A percentile compares a stretch with the other conserved stretches of the same genome.
These are phyloP conservation scores for Drosophila ercepeae DNA, from an alignment of 1,140 invertebrate species.

Conservation along the genomic window DNA sequence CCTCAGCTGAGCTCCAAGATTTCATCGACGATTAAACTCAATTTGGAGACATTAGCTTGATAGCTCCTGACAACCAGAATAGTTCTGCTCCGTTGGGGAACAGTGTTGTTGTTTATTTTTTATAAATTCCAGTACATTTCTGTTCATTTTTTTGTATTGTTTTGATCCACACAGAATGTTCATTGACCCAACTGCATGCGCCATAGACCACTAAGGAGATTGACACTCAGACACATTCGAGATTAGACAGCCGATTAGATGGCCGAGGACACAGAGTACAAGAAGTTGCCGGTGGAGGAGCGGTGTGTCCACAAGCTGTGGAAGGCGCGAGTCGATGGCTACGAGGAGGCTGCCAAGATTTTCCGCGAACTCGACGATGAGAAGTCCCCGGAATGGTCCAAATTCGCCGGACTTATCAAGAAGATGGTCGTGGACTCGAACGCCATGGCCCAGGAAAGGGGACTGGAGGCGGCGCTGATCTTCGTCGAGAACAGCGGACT, in stretches of 20 bases:
- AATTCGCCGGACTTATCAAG: slow-evolving; percentile 95
- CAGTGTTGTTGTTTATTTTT: slow-evolving; percentile 6
- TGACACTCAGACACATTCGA: slow-evolving; percentile 12
- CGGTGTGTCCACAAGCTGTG: slow-evolving; percentile 96
- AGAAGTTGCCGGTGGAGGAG: slow-evolving; percentile 96
- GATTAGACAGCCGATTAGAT: slow-evolving; percentile 84
- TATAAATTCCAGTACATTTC: slow-evolving; percentile 6
- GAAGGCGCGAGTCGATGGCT: slow-evolving; percentile 97
- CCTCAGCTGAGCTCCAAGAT: slow-evolving; percentile 5
- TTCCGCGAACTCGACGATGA: slow-evolving; percentile 95
- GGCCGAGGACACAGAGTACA: slow-evolving; percentile 96
- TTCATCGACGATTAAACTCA: slow-evolving; percentile 71
- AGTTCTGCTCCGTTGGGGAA: slow-evolving; percentile 48
- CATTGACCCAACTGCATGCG: slow-evolving; percentile 15
- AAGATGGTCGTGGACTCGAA: slow-evolving; percentile 98
- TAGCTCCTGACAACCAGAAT: slow-evolving; percentile 36
- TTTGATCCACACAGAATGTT: slow-evolving; percentile 16
- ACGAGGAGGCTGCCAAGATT: slow-evolving; percentile 95
- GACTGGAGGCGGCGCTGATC: slow-evolving; percentile 94
- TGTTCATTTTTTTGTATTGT: neutral
- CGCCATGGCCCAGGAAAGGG: slow-evolving; percentile 98
- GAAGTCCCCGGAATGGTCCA: slow-evolving; percentile 96
- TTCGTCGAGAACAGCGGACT: slow-evolving; percentile 95
- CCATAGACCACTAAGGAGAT: slow-evolving; percentile 18
- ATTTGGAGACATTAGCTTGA: slow-evolving; percentile 65